Evolutionary conservation across 2,888 invertebrate genomes (phyloP), one percentile per base, ranked within the genome.

Genomic region (Creontiades dilutus): DNA sequence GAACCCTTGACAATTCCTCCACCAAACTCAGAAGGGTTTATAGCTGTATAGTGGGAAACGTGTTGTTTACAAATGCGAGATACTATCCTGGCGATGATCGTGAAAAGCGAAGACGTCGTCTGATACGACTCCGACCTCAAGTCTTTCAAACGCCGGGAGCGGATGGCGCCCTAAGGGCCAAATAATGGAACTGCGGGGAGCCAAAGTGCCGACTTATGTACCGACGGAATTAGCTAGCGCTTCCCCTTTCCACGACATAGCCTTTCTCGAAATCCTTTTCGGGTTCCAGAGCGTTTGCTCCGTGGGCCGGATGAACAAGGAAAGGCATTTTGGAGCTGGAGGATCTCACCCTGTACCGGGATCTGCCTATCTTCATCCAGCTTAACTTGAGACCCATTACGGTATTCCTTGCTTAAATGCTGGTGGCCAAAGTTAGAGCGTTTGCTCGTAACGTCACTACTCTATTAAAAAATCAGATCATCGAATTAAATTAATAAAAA

Each of bases 151-250:
- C 68, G 68, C 19, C 61, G 19, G 27, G 68, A 5, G 68, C 0
- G 68, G 68, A 27, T 68, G 68, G 68, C 68, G 68, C 68, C 68
- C 68, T 68, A 19, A 23, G 23, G 23, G 68, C 57, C n/a, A 57
- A 23, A 68, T 68, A 68, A 68, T 68, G 68, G 68, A 68, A 68
- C 23, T 68, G 23, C 23, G 19, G 68, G 23, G 68, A 68, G 68
- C 68, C 68, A 68, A 68, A 68, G 68, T 68, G 68, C 68, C 68
- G 68, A 68, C 68, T 68, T 68, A 68, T 68, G 68, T 68, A 68
- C 19, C 68, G 68, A 23, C 68, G 23, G 68, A 68, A 68, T 68
- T 68, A 68, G 68, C 23, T 19, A 68, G 68, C 68, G 68, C 68
- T 68, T 68, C 23, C 68, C 68, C 27, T 11, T 68, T 23, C 68